Evolutionary conservation across 2,113 vertebrate genomes (phyloP).

Genomic region (Cyprinus carpio): DNA sequence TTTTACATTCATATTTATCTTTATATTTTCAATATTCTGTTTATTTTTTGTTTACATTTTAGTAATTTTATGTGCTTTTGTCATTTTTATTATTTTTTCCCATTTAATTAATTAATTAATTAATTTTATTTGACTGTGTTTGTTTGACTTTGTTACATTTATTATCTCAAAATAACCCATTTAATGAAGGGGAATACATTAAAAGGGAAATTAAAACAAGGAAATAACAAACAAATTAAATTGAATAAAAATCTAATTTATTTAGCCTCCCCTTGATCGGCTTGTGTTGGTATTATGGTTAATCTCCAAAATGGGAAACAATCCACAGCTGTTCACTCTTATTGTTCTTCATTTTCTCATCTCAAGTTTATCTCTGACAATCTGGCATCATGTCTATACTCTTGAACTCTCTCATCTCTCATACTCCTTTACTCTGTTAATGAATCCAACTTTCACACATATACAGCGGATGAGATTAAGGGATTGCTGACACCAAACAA

Average conservation of each 20-base stretch:
- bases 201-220: background rate
- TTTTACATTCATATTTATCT: too few relatives aligned
- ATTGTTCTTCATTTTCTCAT: background rate
- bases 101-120: too few relatives aligned
- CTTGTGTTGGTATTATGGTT: background rate
- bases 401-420: background rate
- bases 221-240: background rate
- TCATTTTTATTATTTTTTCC: too few relatives aligned
- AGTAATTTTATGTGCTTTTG: too few relatives aligned
- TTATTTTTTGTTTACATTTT: too few relatives aligned
- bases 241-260: background rate
- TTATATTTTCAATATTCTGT: too few relatives aligned
- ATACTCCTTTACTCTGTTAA: background rate
- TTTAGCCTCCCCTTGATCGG: background rate
- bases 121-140: too few relatives aligned
- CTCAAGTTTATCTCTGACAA: background rate
- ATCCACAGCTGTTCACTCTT: background rate
- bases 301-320: conserved; percentile 13
- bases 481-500: conserved; percentile 26
- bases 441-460: background rate
- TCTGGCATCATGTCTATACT: background rate
- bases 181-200: background rate
- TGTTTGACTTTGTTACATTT: too few relatives aligned
- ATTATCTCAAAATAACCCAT: background rate
- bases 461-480: background rate